A percentile compares a stretch with the other conserved stretches of the same genome.
Evolutionary conservation across 2,888 invertebrate species (phyloP).

Genomic region (Andrena trimmerana): DNA sequence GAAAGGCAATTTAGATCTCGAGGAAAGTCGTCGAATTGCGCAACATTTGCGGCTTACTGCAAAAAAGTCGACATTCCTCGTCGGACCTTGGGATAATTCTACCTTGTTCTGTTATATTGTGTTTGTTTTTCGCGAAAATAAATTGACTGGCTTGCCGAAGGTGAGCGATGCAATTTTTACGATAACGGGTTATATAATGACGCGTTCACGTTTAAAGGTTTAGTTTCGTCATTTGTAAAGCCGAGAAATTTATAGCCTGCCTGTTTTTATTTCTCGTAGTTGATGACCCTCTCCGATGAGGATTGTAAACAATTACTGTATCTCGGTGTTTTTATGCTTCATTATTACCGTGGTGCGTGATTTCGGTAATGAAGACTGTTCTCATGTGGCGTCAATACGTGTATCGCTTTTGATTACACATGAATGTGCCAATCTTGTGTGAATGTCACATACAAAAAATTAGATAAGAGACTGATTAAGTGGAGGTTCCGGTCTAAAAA

Average conservation of each 20-base stretch:
- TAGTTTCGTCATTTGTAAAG: background rate
- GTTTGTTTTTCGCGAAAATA: background rate
- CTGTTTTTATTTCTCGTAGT: background rate
- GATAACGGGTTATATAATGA: background rate
- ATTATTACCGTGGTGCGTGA: too few species aligned
- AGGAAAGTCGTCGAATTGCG: slow-evolving; percentile 16
- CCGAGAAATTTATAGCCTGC: background rate
- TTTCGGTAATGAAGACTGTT: too few species aligned
- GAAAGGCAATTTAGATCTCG: slow-evolving; percentile 27
- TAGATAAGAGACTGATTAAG: too few species aligned
- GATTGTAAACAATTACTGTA: background rate
- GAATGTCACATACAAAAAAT: too few species aligned
- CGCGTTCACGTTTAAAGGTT: background rate
- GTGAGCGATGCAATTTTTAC: background rate
- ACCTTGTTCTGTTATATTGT: background rate
- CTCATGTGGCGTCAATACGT: too few species aligned
- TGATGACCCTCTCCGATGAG: too few species aligned
- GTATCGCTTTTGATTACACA: too few species aligned
- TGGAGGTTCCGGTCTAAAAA: too few species aligned
- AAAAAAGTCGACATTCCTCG: background rate
- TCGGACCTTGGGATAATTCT: background rate
- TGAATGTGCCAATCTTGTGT: too few species aligned
- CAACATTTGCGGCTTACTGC: background rate
- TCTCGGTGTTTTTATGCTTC: too few species aligned
- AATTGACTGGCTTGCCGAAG: background rate